Evolutionary conservation across 2,113 vertebrate species (phyloP), one percentile per base, ranked within the genome.

Genomic region (Notechis scutatus): DNA sequence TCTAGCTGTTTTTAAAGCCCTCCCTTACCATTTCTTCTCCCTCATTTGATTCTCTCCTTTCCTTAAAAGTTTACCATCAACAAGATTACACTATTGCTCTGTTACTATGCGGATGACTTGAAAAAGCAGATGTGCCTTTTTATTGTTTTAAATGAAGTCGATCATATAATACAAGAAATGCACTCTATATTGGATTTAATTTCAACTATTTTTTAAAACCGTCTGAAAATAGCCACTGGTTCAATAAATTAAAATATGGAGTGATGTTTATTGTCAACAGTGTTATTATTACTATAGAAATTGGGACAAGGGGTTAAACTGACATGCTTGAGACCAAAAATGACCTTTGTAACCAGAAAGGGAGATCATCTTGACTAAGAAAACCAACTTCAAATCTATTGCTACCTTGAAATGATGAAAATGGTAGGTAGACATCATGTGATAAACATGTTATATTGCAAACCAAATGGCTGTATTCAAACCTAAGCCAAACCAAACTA

Each of bases 241-340:
- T 93, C 94, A 95, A 74, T 87, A 91, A 93, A 52, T 24, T 59
- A 93, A 92, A 92, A 92, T 93, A 94, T 92, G 45, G 90, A 93
- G 91, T 21, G 6, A 26, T 91, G 91, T 26, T 93, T 94, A 87
- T 56, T 92, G 91, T 94, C 91, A 87, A 86, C 18, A 95, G 39
- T 1, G 14, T 42, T 47, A n/a, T 39, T 15, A 34, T 8, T 89
- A 74, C 7, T 8, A 59, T 11, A 95, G 55, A 74, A 47, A 64
- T 50, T 18, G 74, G 21, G 9, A 23, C 8, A 24, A 42, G 45
- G 12, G 2, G 0, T 39, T 20, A 34, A 90, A 64, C 10, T 86
- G 29, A 69, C 45, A 52, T 1, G 50, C 23, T 42, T 93, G 5
- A 89, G 24, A 92, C 90, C 92, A 94, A 89, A 89, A 8, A 88